Conservation (phyloP, 2,113 vertebrate genomes). For the Cololabis saira region DNA sequence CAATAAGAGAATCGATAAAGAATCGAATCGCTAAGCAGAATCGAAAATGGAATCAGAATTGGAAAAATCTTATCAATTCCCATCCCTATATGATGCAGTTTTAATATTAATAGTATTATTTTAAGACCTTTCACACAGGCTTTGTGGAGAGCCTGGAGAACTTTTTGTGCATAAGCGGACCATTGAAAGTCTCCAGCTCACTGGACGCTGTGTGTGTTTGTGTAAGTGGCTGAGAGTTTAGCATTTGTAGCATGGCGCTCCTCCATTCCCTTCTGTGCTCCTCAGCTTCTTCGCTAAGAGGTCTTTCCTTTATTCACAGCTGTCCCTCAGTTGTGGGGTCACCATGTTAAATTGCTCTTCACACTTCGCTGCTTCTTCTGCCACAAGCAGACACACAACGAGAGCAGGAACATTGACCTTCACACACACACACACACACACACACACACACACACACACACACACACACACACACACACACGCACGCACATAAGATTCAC, state of each 20-base stretch:
- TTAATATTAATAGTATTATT: too few relatives aligned
- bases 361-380: conserved; percentile 56
- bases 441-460: neutral
- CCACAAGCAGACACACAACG: conserved; percentile 6
- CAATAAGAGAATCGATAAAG: too few relatives aligned
- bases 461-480: too few relatives aligned
- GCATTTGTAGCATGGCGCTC: conserved; percentile 16
- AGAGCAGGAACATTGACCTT: neutral
- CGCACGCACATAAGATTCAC: neutral
- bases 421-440: neutral
- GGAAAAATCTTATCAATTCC: too few relatives aligned
- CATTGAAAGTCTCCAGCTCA: neutral
- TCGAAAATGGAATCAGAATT: too few relatives aligned
- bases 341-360: conserved; percentile 74
- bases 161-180: neutral
- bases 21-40: too few relatives aligned
- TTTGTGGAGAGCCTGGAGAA: neutral
- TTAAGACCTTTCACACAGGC: too few relatives aligned
- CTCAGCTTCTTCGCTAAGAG: conserved; percentile 37
- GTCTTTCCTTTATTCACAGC: conserved; percentile 26
- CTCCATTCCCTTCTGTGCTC: conserved; percentile 36
- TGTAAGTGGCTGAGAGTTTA: conserved; percentile 4
- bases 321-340: conserved; percentile 46
- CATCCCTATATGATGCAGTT: too few relatives aligned
- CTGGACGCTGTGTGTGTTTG: conserved; percentile 2